Evolutionary conservation across 2,797 vertebrate species (phyloP).

Genomic region (Psittacula derbiana): DNA sequence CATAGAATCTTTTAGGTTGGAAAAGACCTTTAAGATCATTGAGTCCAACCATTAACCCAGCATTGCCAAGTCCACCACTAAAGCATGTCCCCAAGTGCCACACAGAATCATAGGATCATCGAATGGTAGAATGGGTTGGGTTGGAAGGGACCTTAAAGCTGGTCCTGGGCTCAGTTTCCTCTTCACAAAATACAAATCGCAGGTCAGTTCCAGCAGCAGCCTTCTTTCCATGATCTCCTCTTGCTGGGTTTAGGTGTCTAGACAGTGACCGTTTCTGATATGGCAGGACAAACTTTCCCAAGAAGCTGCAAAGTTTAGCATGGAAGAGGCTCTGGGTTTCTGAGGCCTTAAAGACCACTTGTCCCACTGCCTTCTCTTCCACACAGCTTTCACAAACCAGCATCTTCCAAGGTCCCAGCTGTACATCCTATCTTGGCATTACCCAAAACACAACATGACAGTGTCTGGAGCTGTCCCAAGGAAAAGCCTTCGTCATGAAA

Average conservation of each 20-base stretch:
- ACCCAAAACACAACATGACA: not conserved
- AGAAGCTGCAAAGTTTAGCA: not conserved
- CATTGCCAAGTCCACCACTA: not conserved
- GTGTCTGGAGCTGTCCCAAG: not conserved
- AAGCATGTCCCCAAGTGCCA: not conserved
- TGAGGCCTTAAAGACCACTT: not conserved
- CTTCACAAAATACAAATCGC: not conserved
- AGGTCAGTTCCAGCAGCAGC: not conserved
- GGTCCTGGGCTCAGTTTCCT: not conserved
- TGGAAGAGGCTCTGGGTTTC: not conserved
- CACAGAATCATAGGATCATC: not conserved
- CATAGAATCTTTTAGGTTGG: not conserved
- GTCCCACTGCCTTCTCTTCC: not conserved
- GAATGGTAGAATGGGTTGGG: not conserved
- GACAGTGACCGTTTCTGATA: not conserved
- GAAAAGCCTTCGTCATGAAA: not conserved
- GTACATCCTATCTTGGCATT: not conserved
- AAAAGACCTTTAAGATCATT: not conserved
- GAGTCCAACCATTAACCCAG: not conserved
- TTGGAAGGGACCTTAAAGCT: not conserved
- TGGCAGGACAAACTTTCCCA: not conserved
- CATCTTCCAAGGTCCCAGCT: not conserved
- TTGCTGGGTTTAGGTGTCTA: fast-evolving
- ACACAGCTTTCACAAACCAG: not conserved
- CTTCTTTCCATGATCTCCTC: not conserved